These are phyloP conservation scores for Trachemys scripta DNA, from an alignment of 2,113 vertebrate genomes.

Conservation along the genomic window DNA sequence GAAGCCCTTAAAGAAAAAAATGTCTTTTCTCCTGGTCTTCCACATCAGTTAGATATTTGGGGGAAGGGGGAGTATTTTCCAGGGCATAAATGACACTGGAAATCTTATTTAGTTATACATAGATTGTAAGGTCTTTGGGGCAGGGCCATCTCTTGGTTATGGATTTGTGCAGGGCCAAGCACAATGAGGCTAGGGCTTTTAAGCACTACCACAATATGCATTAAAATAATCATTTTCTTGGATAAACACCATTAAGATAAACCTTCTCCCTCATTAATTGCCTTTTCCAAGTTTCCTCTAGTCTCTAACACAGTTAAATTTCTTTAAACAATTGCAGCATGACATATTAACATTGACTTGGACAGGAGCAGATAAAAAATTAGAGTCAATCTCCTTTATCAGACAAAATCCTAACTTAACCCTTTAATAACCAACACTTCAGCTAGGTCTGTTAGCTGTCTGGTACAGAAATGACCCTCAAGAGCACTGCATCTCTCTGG, in stretches of 20 bases:
- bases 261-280: fast-evolving
- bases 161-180: not conserved
- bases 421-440: not conserved
- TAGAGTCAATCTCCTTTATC: not conserved
- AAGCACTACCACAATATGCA: fast-evolving
- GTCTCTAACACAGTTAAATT: not conserved
- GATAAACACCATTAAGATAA: not conserved
- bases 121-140: not conserved
- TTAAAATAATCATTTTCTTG: fast-evolving
- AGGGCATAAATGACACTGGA: not conserved
- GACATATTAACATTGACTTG: not conserved
- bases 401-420: not conserved
- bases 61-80: not conserved
- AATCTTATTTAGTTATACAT: not conserved
- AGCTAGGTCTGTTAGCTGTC: not conserved
- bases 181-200: not conserved
- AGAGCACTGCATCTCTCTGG: not conserved
- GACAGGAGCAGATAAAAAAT: not conserved
- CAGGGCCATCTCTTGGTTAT: fast-evolving
- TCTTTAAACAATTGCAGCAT: not conserved
- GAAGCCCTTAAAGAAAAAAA: not conserved
- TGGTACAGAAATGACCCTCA: not conserved
- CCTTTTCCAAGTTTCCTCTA: not conserved
- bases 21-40: not conserved
- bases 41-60: not conserved